Percentiles rank a stretch among this genome's conserved stretches.
Conservation (phyloP, 2,888 invertebrate genomes). For the Aporophyla nigra region DNA sequence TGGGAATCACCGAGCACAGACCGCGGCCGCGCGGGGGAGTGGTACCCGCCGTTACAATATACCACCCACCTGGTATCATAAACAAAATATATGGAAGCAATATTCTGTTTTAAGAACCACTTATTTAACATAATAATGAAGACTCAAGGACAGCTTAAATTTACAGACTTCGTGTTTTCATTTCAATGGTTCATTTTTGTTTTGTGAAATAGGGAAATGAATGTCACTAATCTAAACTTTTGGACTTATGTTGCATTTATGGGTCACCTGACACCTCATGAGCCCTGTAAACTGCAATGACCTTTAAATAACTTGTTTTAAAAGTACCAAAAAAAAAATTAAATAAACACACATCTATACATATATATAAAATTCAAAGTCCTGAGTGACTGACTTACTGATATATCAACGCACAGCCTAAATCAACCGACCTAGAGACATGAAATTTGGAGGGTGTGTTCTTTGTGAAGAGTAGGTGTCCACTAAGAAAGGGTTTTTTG, state of each 20-base stretch:
- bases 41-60: constrained; percentile 35
- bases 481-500: too few relatives aligned
- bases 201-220: background rate
- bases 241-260: background rate
- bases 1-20: constrained; percentile 53
- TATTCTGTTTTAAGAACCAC: constrained; percentile 57
- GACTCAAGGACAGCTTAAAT: constrained; percentile 32
- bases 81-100: constrained; percentile 59
- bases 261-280: background rate
- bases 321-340: too few relatives aligned
- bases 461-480: too few relatives aligned
- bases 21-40: constrained; percentile 63
- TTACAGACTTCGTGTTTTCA: constrained; percentile 13
- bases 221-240: background rate
- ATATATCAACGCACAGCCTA: too few relatives aligned
- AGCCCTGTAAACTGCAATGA: background rate
- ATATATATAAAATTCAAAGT: background rate
- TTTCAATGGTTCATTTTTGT: background rate
- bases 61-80: constrained; percentile 72
- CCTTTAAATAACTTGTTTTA: too few relatives aligned
- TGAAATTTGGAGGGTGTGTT: too few relatives aligned
- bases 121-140: constrained; percentile 55
- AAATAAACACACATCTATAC: too few relatives aligned
- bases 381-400: too few relatives aligned
- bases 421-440: too few relatives aligned